phyloP scores from a whole-genome alignment of 1,140 invertebrate genomes.

The Gryllus bimaculatus region DNA sequence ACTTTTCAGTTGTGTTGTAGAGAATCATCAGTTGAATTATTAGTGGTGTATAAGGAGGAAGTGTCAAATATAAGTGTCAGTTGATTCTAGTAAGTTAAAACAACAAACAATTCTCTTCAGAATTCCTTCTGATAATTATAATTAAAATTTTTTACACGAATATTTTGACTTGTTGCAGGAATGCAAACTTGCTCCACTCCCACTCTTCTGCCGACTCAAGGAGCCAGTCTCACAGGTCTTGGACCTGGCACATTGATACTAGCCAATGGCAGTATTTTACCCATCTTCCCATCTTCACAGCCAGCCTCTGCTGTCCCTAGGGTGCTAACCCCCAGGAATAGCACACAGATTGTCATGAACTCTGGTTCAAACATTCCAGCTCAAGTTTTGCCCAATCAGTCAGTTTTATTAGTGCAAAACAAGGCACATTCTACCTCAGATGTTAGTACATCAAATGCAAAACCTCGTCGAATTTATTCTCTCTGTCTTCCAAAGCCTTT shows the following conservation, averaged over 20 bases:
- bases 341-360: background rate
- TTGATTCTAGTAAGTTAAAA: too few relatives aligned
- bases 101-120: too few relatives aligned
- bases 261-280: slow-evolving; percentile 16
- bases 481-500: slow-evolving; percentile 5
- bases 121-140: too few relatives aligned
- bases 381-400: background rate
- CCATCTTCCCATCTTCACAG: slow-evolving; percentile 12
- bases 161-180: background rate
- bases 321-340: background rate
- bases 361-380: background rate
- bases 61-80: too few relatives aligned
- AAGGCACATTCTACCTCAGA: background rate
- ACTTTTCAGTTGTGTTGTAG: too few relatives aligned
- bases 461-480: slow-evolving; percentile 9
- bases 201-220: background rate
- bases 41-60: too few relatives aligned
- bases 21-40: too few relatives aligned
- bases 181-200: slow-evolving; percentile 14
- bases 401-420: background rate
- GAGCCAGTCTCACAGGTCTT: background rate
- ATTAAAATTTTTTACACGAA: too few relatives aligned
- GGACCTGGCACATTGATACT: slow-evolving; percentile 17
- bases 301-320: background rate
- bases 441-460: background rate